These are phyloP conservation scores for Mycetomoellerius zeteki DNA, from an alignment of 1,140 invertebrate species.

Conservation along the genomic window DNA sequence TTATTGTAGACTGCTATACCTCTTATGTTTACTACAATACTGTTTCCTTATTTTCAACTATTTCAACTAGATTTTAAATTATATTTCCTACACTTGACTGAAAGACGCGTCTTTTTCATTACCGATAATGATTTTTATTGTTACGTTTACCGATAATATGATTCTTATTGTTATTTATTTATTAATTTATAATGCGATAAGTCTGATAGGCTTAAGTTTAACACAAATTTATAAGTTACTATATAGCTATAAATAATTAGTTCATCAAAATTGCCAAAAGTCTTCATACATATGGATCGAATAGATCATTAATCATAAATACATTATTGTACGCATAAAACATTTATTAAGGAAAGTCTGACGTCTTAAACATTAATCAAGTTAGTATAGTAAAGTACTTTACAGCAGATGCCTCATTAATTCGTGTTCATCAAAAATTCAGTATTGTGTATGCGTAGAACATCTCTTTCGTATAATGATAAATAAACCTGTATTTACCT, in stretches of 20 bases:
- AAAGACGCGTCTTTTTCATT: conserved; percentile 30
- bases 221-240: conserved; percentile 65
- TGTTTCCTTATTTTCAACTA: conserved; percentile 25
- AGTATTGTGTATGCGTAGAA: conserved; percentile 74
- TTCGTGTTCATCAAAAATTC: conserved; percentile 74
- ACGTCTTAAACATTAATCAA: conserved; percentile 68
- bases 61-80: conserved; percentile 1
- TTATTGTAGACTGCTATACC: conserved; percentile 32
- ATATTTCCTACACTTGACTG: conserved; percentile 25
- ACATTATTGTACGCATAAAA: conserved; percentile 61
- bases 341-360: conserved; percentile 73
- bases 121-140: conserved; percentile 37
- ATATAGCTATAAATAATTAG: conserved; percentile 60
- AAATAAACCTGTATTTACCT: conserved; percentile 74
- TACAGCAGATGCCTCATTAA: conserved; percentile 72
- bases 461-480: conserved; percentile 68
- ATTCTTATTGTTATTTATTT: conserved; percentile 67
- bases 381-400: conserved; percentile 67
- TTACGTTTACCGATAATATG: conserved; percentile 46
- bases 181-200: conserved; percentile 66
- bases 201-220: conserved; percentile 78
- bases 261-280: conserved; percentile 67
- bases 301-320: conserved; percentile 56
- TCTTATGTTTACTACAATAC: conserved; percentile 43
- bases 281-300: conserved; percentile 51